Conservation (phyloP, 2,797 vertebrate genomes). For the Chiloscyllium punctatum region DNA sequence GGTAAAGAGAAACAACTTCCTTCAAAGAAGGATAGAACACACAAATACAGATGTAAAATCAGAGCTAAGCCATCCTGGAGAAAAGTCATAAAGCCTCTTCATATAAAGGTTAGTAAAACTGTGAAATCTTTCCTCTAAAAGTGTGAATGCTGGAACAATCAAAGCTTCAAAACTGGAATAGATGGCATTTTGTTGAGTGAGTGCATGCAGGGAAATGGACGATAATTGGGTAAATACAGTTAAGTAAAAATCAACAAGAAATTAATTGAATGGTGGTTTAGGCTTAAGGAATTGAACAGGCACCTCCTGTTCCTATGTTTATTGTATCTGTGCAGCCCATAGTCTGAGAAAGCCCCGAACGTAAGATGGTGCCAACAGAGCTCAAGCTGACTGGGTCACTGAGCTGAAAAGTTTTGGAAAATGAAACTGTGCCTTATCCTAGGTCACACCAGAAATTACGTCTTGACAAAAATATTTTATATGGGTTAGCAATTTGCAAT, state of each 20-base stretch:
- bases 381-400: neutral
- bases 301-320: neutral
- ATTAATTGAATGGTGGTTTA: neutral
- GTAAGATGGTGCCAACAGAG: neutral
- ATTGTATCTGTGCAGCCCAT: neutral
- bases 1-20: neutral
- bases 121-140: neutral
- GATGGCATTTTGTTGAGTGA: neutral
- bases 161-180: neutral
- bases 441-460: neutral
- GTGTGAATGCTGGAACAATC: neutral
- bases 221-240: no score
- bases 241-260: no score
- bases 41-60: neutral
- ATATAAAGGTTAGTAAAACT: neutral
- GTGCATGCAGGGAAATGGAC: no score
- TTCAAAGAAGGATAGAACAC: neutral
- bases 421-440: neutral
- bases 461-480: neutral
- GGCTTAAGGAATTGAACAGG: neutral
- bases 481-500: neutral
- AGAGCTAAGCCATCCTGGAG: neutral
- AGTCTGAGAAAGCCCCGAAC: neutral
- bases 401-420: neutral
- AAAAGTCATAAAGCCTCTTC: neutral